Percentiles rank a stretch among this genome's conserved stretches.
These are phyloP conservation scores for Pampusana beccarii DNA, from an alignment of 2,113 vertebrate species.

Conservation along the genomic window DNA sequence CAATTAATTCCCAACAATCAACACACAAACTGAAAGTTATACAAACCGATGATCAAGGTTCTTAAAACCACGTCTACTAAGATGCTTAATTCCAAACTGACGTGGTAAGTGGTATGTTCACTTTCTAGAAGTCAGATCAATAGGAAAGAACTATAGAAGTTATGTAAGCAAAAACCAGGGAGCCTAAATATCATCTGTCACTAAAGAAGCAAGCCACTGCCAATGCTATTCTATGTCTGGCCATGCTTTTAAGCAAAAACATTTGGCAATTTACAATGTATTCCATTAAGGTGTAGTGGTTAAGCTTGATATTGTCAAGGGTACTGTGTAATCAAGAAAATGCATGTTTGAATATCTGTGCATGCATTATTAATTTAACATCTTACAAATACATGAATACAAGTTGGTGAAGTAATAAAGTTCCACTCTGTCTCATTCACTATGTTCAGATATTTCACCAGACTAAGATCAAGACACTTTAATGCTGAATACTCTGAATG, in stretches of 20 bases:
- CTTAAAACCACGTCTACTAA: not conserved
- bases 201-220: not conserved
- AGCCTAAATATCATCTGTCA: not conserved
- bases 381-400: not conserved
- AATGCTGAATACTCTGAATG: not conserved
- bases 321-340: constrained; percentile 21
- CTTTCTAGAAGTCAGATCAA: not conserved
- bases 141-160: not conserved
- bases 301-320: constrained; percentile 5
- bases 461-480: constrained; percentile 23
- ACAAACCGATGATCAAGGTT: not conserved
- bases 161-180: not conserved
- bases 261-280: not conserved
- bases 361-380: constrained; percentile 34
- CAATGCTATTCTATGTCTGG: not conserved
- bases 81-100: not conserved
- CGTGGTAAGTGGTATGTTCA: not conserved
- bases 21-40: not conserved
- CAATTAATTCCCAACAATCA: not conserved
- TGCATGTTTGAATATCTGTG: not conserved
- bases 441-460: not conserved
- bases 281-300: not conserved
- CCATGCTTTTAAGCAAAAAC: not conserved
- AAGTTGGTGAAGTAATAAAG: constrained; percentile 26
- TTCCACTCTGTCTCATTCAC: not conserved